These are phyloP conservation scores for Rhopalosiphum maidis DNA, from an alignment of 1,140 invertebrate genomes.

Conservation along the genomic window DNA sequence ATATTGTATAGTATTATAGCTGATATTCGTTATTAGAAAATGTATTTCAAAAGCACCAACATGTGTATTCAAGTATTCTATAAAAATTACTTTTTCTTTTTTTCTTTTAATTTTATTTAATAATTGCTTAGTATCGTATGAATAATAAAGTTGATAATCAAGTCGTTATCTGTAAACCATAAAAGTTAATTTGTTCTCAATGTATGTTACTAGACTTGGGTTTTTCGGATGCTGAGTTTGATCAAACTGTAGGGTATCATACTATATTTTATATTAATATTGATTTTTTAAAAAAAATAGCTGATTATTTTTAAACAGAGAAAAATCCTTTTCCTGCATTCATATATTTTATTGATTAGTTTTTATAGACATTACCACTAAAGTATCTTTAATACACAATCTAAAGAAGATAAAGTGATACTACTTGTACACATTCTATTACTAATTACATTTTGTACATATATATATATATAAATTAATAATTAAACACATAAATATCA, in stretches of 20 bases:
- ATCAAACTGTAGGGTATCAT: neutral
- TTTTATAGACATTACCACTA: neutral
- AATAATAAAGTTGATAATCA: neutral
- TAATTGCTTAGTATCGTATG: too few relatives aligned
- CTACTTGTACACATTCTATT: neutral
- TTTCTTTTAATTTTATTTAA: neutral
- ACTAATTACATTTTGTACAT: too few relatives aligned
- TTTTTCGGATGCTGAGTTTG: neutral
- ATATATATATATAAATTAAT: too few relatives aligned
- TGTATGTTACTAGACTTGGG: neutral
- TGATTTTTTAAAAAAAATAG: neutral
- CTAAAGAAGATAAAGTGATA: neutral
- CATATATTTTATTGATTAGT: too few relatives aligned
- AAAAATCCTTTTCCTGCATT: neutral
- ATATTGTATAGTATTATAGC: too few relatives aligned
- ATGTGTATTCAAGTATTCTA: neutral
- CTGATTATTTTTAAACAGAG: neutral
- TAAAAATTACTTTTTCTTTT: neutral
- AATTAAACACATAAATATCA: too few relatives aligned
- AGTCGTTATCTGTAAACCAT: too few relatives aligned
- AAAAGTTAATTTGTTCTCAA: too few relatives aligned
- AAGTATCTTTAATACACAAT: neutral
- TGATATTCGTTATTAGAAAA: too few relatives aligned
- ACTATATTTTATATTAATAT: neutral
- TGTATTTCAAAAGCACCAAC: too few relatives aligned